Base-by-base conservation (phyloP, 2,888 invertebrate genomes). In the Oegoconia quadripuncta region DNA sequence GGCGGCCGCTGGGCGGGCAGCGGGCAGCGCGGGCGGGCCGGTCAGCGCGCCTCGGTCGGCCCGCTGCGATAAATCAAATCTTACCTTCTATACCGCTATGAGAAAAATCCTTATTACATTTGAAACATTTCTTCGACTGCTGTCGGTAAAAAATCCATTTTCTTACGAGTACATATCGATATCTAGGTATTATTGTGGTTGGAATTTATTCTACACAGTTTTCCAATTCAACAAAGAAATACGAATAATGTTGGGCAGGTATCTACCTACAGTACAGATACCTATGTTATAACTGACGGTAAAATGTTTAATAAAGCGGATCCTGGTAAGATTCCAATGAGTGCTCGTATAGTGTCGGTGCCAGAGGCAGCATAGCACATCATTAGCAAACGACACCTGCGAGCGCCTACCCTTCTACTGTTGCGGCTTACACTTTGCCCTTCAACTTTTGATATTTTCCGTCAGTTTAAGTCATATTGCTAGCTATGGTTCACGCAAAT, bases 11-110 rank as follows among this genome's bases (percentile, higher is more conserved):
- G 54, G 57, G 58, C 55, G 58, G 60, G 49, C 52, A 46, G 46
- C 52, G 50, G 47, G 35, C 38, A 44, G 40, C 41, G 58, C 49
- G 47, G 55, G 50, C 51, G 55, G 69, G 70, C 62, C 68, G 75
- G 78, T 74, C 82, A 79, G 77, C 68, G 62, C 68, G 75, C 75
- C 71, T 70, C 56, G 59, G 49, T 69, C 67, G 59, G 59, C 75
- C 72, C 73, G 66, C 78, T 73, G 71, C 84, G 77, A 87, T 87
- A 86, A 87, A 86, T 87, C 86, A 87, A 84, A 86, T 84, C 81
- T 73, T 82, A 82, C 84, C 81, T 83, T 74, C 72, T 70, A 68
- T 71, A 66, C 66, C 73, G 65, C 73, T 70, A 55, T 53, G 58
- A 76, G 75, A 76, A 81, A 82, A 82, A 80, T 80, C 74, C 77